Evolutionary conservation across 2,888 invertebrate genomes (phyloP).

Genomic region (Drosophila koepferae): DNA sequence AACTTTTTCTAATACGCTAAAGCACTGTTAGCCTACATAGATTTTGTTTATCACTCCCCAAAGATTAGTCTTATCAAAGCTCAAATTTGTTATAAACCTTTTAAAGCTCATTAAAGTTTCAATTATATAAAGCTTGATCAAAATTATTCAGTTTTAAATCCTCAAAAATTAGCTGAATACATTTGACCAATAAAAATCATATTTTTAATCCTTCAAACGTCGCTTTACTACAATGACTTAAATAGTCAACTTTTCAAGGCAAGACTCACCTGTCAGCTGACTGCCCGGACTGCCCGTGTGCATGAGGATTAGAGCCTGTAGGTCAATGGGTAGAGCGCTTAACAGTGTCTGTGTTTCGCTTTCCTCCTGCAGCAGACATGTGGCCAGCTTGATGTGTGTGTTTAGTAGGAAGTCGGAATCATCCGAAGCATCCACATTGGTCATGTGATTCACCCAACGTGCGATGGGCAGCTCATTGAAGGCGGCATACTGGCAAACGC

Average conservation of each 20-base stretch:
- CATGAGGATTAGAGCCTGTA: constrained; percentile 87
- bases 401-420: constrained; percentile 83
- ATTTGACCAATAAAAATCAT: neutral
- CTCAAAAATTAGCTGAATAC: neutral
- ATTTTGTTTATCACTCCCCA: neutral
- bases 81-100: neutral
- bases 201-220: neutral
- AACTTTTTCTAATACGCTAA: neutral
- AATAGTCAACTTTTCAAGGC: neutral
- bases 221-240: neutral
- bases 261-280: constrained; percentile 78
- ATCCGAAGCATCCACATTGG: constrained; percentile 82
- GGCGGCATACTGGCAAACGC: constrained; percentile 87
- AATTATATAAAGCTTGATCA: neutral
- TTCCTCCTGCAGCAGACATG: constrained; percentile 86
- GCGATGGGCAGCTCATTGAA: constrained; percentile 87
- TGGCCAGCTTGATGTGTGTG: constrained; percentile 86
- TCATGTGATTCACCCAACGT: constrained; percentile 85
- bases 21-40: neutral
- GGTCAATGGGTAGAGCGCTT: constrained; percentile 85
- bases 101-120: neutral
- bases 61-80: neutral
- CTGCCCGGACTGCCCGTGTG: constrained; percentile 85
- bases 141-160: neutral
- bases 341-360: constrained; percentile 84